Conservation (phyloP, 2,888 invertebrate species). For the Caenorhabditis becei region DNA sequence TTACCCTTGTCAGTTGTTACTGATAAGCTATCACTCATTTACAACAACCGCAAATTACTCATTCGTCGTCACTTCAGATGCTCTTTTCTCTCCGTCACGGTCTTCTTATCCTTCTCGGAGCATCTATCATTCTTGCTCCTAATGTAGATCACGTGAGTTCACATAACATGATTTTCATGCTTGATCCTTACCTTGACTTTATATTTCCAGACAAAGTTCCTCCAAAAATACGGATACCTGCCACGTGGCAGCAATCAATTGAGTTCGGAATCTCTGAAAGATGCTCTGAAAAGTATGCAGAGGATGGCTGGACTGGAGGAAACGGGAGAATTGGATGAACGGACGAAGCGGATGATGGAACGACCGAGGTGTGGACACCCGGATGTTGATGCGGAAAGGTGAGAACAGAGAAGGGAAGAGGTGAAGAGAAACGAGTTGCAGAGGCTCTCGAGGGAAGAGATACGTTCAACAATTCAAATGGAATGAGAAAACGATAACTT, state of each 20-base stretch:
- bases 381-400: slow-evolving; percentile 25
- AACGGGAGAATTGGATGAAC: slow-evolving; percentile 59
- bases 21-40: slow-evolving; percentile 36
- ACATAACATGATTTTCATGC: not conserved
- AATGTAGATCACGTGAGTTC: slow-evolving; percentile 49
- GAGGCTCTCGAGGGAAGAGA: slow-evolving; percentile 24
- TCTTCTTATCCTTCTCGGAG: not conserved
- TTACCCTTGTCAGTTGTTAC: slow-evolving; percentile 27
- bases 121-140: slow-evolving; percentile 10
- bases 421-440: not conserved
- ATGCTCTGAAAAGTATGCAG: slow-evolving; percentile 57
- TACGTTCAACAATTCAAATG: slow-evolving; percentile 44
- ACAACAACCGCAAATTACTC: slow-evolving; percentile 31
- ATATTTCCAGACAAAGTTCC: slow-evolving; percentile 50
- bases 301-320: slow-evolving; percentile 56
- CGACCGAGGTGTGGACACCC: slow-evolving; percentile 59
- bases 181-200: too few species aligned
- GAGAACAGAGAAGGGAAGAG: not conserved
- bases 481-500: slow-evolving; percentile 44
- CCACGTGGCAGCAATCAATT: slow-evolving; percentile 48
- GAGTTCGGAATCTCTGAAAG: slow-evolving; percentile 21
- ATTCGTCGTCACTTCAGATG: slow-evolving; percentile 29
- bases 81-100: not conserved
- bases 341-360: slow-evolving; percentile 58
- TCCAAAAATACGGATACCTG: slow-evolving; percentile 50